These are phyloP conservation scores for Sycophaga agraensis DNA, from an alignment of 1,140 invertebrate species.

Conservation along the genomic window DNA sequence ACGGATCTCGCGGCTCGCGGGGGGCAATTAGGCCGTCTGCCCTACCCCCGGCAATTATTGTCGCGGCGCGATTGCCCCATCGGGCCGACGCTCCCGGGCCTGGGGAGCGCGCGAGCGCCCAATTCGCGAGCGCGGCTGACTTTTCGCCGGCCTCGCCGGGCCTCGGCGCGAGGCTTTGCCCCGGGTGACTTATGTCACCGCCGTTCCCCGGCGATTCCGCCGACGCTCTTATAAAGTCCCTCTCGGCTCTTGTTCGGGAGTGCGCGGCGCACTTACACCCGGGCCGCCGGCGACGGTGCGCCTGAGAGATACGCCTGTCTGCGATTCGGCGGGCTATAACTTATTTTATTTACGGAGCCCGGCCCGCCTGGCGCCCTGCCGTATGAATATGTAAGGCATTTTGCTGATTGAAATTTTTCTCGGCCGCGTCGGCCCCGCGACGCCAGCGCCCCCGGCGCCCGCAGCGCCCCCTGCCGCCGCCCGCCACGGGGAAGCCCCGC, in stretches of 20 bases:
- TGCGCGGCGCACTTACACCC: conserved; percentile 13
- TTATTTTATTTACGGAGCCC: conserved; percentile 34
- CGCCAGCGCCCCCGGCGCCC: background rate
- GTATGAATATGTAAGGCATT: conserved; percentile 56
- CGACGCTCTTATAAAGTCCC: background rate
- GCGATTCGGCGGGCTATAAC: conserved; percentile 26
- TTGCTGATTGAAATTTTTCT: conserved; percentile 56
- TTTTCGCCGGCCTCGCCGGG: background rate
- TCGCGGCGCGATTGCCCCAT: background rate
- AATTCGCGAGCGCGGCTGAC: background rate
- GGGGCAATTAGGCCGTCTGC: too few species aligned
- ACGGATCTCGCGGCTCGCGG: too few species aligned
- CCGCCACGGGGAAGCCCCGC: background rate
- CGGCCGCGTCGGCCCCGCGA: too few species aligned
- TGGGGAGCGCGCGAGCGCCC: background rate
- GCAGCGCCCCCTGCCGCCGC: too few species aligned
- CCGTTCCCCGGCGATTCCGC: background rate
- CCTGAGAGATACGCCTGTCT: conserved; percentile 7
- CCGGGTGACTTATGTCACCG: background rate
- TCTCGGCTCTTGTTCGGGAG: conserved; percentile 7
- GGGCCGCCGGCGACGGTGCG: background rate
- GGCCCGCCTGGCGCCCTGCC: too few species aligned
- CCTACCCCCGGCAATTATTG: too few species aligned
- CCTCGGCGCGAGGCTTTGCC: too few species aligned
- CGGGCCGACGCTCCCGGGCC: too few species aligned